Evolutionary conservation across 2,113 vertebrate species (phyloP).

Genomic region (Bos taurus): DNA sequence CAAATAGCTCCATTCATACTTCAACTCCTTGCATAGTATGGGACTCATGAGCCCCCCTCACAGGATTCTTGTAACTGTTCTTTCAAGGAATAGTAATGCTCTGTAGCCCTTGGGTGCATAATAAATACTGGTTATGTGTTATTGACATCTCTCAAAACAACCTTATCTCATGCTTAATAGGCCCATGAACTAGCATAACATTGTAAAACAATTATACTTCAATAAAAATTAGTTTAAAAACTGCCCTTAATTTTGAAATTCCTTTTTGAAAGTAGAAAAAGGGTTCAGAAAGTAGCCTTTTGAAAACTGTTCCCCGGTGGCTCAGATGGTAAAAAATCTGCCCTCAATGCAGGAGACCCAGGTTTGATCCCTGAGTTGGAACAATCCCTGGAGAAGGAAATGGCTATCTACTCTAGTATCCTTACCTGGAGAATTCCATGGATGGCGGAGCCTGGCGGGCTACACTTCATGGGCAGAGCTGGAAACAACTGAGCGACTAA

Average conservation of each 20-base stretch:
- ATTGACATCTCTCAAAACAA: background rate
- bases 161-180: background rate
- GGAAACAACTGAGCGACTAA: background rate
- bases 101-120: background rate
- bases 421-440: background rate
- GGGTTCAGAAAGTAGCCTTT: background rate
- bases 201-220: background rate
- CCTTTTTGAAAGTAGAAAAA: constrained; percentile 27
- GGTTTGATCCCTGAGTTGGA: background rate
- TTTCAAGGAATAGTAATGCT: background rate
- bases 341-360: background rate
- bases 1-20: background rate
- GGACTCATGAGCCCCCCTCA: background rate
- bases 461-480: background rate
- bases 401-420: background rate
- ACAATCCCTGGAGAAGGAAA: background rate
- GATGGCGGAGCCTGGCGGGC: background rate
- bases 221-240: background rate
- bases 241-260: background rate
- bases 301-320: constrained; percentile 29
- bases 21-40: background rate
- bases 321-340: background rate
- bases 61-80: background rate
- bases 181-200: background rate
- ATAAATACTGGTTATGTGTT: background rate